phyloP scores from a whole-genome alignment of 2,113 vertebrate genomes.

The Pica pica region DNA sequence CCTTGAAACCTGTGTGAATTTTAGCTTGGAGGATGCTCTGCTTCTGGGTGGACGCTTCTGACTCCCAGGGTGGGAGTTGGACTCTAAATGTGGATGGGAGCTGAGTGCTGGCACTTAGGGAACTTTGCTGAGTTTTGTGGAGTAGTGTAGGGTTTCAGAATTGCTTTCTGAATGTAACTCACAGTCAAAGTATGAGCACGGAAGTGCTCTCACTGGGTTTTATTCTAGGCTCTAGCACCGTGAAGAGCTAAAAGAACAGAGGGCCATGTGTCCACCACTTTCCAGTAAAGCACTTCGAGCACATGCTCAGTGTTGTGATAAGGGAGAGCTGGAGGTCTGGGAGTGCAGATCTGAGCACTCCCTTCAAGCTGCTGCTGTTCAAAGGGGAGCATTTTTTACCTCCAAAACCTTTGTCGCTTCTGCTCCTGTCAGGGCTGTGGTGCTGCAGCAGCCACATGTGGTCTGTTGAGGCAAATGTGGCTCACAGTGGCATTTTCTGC shows the following conservation, averaged over 20 bases:
- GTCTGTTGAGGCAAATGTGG: neutral
- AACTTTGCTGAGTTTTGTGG: neutral
- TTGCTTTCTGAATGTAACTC: neutral
- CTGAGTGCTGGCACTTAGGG: neutral
- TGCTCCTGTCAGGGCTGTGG: no score
- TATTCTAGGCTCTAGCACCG: neutral
- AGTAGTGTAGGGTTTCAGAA: neutral
- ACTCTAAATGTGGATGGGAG: neutral
- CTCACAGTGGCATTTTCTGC: neutral
- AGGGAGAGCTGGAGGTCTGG: neutral
- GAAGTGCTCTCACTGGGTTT: neutral
- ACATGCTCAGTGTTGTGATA: accelerated
- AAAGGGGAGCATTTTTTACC: neutral
- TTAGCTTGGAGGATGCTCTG: neutral
- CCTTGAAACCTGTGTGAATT: neutral
- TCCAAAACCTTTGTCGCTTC: neutral
- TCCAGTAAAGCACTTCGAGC: neutral
- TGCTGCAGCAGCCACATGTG: accelerated
- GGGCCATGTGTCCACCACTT: accelerated
- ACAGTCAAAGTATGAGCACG: neutral
- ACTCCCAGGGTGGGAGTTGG: neutral
- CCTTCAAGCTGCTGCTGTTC: neutral
- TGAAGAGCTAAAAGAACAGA: neutral
- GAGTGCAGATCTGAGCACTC: neutral
- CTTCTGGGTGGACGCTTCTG: neutral